phyloP scores from a whole-genome alignment of 2,888 invertebrate species.

The Eudasyphora cyanicolor region DNA sequence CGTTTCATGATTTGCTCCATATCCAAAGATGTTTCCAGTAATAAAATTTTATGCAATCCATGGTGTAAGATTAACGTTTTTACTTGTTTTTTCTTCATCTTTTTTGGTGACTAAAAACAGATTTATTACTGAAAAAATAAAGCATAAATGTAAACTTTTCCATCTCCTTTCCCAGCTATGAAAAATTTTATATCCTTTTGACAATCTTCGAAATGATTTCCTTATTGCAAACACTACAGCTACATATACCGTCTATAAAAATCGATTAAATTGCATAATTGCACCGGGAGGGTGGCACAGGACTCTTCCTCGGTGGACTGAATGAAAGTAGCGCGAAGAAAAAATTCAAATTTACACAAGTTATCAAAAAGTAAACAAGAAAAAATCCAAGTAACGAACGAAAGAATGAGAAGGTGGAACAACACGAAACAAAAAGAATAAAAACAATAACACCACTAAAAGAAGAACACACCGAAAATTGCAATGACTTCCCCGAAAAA shows the following conservation, averaged over 20 bases:
- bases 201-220: background rate
- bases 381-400: background rate
- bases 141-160: too few species aligned
- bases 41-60: too few species aligned
- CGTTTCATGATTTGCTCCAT: too few species aligned
- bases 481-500: conserved; percentile 38
- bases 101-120: too few species aligned
- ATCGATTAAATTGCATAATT: conserved; percentile 62
- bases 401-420: conserved; percentile 15
- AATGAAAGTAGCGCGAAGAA: conserved; percentile 16
- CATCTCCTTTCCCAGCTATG: background rate
- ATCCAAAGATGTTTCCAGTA: too few species aligned
- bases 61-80: too few species aligned
- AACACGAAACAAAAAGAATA: conserved; percentile 2
- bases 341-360: conserved; percentile 53
- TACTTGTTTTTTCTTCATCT: too few species aligned
- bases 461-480: conserved; percentile 39
- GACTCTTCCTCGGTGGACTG: conserved; percentile 10
- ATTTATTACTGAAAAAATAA: too few species aligned
- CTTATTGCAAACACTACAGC: background rate
- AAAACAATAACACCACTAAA: conserved; percentile 46
- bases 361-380: conserved; percentile 41
- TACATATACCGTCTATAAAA: conserved; percentile 21
- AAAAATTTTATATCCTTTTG: background rate
- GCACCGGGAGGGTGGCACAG: conserved; percentile 40